Base-by-base conservation (phyloP, 2,888 invertebrate genomes). In the Glyphotaelius pellucidus region DNA sequence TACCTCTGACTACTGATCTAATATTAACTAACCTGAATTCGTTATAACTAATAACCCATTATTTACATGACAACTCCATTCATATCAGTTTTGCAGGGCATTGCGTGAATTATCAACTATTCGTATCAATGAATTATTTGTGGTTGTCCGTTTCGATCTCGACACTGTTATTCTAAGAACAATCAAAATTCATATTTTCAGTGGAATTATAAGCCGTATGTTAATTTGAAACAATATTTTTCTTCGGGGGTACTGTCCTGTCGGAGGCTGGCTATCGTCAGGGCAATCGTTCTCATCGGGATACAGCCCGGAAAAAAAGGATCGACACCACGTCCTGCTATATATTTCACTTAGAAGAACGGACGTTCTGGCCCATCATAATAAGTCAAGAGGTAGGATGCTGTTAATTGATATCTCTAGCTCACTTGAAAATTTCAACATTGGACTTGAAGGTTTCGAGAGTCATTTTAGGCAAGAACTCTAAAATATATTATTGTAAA, bases 21-120 rank as follows among this genome's bases (percentile, higher is more conserved):
- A 83, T 83, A 83, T 83, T 83, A 38, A 38, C 83, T 32, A 83
- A 83, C 83, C 83, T 83, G 83, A 83, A 83, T 35, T 83, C 83
- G 83, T 35, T 35, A 83, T 38, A 42, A 38, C 12, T 42, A 42
- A 42, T 83, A 19, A 83, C 38, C 67, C 25, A 67, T 67, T 67
- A 67, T 67, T 67, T 67, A 67, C 25, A 25, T 7, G 25, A 67
- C 67, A 67, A 67, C 67, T 67, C 67, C 25, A 67, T 25, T 67
- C 25, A 19, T 0, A n/a, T 67, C 25, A 67, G 25, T 67, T 67
- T 67, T 67, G 25, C n/a, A 67, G 67, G 67, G 2, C 25, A n/a
- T n/a, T 7, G 1, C 67, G 7, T 67, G 67, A 67, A 67, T 25
- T 67, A 67, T 7, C 25, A 67, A 25, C 67, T 67, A 67, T 67